A percentile compares a stretch with the other conserved stretches of the same genome.
Evolutionary conservation across 2,797 vertebrate species (phyloP).

Genomic region (Gephyroberyx darwinii): DNA sequence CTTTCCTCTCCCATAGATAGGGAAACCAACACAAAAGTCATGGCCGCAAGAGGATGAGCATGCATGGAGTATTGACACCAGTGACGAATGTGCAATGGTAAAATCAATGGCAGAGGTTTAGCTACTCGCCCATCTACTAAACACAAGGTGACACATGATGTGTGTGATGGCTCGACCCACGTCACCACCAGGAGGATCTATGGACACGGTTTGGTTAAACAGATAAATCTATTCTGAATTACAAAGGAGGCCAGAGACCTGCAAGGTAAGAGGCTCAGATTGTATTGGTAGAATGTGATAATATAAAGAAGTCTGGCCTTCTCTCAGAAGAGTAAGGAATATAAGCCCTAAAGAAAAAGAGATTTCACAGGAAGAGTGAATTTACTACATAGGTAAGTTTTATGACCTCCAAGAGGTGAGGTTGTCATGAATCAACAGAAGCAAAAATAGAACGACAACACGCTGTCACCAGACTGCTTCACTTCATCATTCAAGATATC

Average conservation of each 20-base stretch:
- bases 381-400: slow-evolving; percentile 17
- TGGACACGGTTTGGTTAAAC: not conserved
- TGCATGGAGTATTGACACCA: slow-evolving; percentile 36
- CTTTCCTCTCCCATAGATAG: slow-evolving; percentile 44
- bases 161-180: not conserved
- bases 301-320: not conserved
- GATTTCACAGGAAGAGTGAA: slow-evolving; percentile 3
- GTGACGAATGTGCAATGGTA: slow-evolving; percentile 43
- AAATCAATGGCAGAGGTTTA: slow-evolving; percentile 50
- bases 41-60: slow-evolving; percentile 18
- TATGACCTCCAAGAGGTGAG: slow-evolving; percentile 20
- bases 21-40: slow-evolving; percentile 53
- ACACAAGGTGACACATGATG: slow-evolving; percentile 1
- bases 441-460: slow-evolving; percentile 25
- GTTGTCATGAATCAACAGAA: not conserved
- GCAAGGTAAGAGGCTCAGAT: not conserved
- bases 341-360: slow-evolving; percentile 18
- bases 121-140: slow-evolving; percentile 12
- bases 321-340: not conserved
- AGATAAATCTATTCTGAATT: not conserved
- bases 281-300: not conserved
- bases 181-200: not conserved
- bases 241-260: not conserved
- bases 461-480: not conserved
- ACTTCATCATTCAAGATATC: slow-evolving; percentile 14